These are phyloP conservation scores for Catagonus wagneri DNA, from an alignment of 2,113 vertebrate species.

Conservation along the genomic window DNA sequence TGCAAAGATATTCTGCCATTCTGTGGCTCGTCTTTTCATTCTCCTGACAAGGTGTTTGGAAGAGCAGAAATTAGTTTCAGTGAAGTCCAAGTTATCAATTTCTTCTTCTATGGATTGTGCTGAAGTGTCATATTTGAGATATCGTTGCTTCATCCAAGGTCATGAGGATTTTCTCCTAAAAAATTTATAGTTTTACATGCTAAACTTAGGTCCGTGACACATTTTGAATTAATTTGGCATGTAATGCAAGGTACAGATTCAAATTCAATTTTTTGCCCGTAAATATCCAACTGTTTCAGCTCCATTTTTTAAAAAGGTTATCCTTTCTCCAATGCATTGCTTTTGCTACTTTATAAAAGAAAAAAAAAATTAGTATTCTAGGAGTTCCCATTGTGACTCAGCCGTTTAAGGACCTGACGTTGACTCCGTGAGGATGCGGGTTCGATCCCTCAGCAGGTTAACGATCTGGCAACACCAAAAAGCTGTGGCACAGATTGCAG, in stretches of 20 bases:
- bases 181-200: background rate
- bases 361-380: background rate
- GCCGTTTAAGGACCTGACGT: too few relatives aligned
- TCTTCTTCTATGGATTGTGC: background rate
- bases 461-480: too few relatives aligned
- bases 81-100: background rate
- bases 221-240: background rate
- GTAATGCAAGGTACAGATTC: background rate
- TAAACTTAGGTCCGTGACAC: background rate
- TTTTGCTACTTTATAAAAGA: background rate
- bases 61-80: background rate
- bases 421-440: too few relatives aligned
- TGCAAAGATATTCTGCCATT: background rate
- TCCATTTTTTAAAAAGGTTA: background rate
- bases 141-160: background rate
- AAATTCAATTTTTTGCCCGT: background rate
- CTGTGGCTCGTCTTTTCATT: background rate
- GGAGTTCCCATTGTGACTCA: too few relatives aligned
- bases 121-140: background rate
- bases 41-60: background rate
- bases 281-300: background rate
- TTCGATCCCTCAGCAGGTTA: too few relatives aligned
- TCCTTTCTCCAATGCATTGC: background rate
- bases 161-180: background rate
- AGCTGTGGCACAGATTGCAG: too few relatives aligned